Percentiles rank a stretch among this genome's conserved stretches.
Evolutionary conservation across 2,888 invertebrate genomes (phyloP).

Genomic region (Exocentrus adspersus): DNA sequence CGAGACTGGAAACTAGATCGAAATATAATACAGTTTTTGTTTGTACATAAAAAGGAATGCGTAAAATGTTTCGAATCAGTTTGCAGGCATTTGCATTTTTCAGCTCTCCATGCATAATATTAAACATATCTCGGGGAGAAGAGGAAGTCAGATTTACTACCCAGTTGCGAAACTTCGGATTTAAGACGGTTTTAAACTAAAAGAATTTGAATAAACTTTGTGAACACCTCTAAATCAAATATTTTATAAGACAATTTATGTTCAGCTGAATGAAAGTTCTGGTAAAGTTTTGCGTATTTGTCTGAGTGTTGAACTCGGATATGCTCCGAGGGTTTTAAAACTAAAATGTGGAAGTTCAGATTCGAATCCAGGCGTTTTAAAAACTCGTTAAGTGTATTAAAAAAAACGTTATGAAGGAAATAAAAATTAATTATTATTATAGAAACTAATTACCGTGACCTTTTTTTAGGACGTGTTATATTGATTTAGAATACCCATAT

Average conservation of each 20-base stretch:
- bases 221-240: constrained; percentile 30
- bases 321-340: neutral
- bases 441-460: too few species aligned
- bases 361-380: neutral
- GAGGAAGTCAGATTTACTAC: neutral
- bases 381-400: neutral
- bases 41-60: too few species aligned
- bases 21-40: too few species aligned
- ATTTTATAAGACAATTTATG: constrained; percentile 27
- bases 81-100: too few species aligned
- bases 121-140: neutral
- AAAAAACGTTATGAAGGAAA: neutral
- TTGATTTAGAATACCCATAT: too few species aligned
- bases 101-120: neutral
- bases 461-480: too few species aligned
- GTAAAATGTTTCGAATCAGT: too few species aligned
- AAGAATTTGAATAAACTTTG: constrained; percentile 23
- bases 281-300: constrained; percentile 7
- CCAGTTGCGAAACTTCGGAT: neutral
- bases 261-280: constrained; percentile 11
- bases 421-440: neutral
- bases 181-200: constrained; percentile 8
- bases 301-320: neutral
- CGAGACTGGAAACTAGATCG: too few species aligned
- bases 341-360: neutral